Evolutionary conservation across 2,888 invertebrate species (phyloP), one percentile per base, ranked within the genome.

Genomic region (Fabriciana adippe): DNA sequence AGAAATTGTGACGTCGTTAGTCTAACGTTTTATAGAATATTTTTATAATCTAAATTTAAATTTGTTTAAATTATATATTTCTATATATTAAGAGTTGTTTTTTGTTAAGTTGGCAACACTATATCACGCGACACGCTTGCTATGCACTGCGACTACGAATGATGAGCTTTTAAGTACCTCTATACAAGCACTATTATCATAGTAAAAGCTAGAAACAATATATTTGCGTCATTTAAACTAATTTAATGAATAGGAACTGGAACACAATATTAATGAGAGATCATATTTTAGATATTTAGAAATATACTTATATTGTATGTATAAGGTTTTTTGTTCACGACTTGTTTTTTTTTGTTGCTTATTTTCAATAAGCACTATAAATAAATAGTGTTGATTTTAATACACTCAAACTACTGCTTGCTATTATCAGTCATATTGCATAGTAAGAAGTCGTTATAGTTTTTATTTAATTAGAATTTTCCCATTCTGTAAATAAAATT

Each of bases 401-500:
- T 0, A 41, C 35, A 41, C 15, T 50, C 5, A 13, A 50, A 60
- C n/a, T 45, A 50, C 6, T n/a, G 26, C 18, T 16, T 35, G 18
- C 4, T 59, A 31, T 5, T 26, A 16, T 51, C 47, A 66, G 47
- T 63, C 66, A 66, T 59, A 69, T 63, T 69, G 69, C 69, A 69
- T 69, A 69, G 66, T 47, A 66, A 31, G 31, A 47, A 53, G 31
- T 26, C 16, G 26, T 47, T 54, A 18, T 41, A 41, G 35, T 41
- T 41, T 41, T 41, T 41, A 11, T 41, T 35, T 13, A 26, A 50
- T 18, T 51, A 61, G 35, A 26, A 35, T 51, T 51, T 51, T 61
- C 35, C 13, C 31, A 16, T 61, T 15, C 14, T 51, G 6, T 26
- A 35, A 35, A 60, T 2, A 50, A 31, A 15, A 50, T 16, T 50